Base-by-base conservation (phyloP, 2,797 vertebrate species). In the Ctenosaura bakeri region DNA sequence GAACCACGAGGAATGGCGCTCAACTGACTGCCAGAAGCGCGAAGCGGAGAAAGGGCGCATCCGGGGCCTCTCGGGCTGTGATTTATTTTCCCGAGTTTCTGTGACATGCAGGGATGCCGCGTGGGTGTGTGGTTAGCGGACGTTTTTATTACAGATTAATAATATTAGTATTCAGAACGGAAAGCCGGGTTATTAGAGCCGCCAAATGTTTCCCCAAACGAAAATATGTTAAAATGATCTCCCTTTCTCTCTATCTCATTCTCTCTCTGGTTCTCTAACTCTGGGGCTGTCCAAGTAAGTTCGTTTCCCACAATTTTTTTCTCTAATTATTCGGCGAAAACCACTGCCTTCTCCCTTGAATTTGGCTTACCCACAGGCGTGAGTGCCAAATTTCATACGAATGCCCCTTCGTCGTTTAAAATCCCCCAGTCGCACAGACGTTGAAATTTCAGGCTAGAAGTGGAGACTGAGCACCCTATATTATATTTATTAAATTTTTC, bases 81-180 rank as follows among this genome's bases (percentile, higher is more conserved):
- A 87, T 90, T 90, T 87, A 90, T 83, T 59, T 54, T 54, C 79
- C 29, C 32, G 54, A 64, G 78, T n/a, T 82, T 66, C 46, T 50
- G 85, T 66, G 85, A 83, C 71, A n/a, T 10, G 59, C 54, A 74
- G 52, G 42, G 85, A 76, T 82, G n/a, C 69, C 89, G 96, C 96
- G 95, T 93, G 95, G 96, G 96, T 97, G 85, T 88, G 91, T 93
- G 97, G 98, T 98, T 98, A 95, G 92, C 95, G 94, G 96, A 96
- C 97, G 94, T 97, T 98, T 98, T 98, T 97, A 98, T 98, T 98
- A 94, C 95, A 95, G 95, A 97, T 98, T 97, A 97, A 97, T 96
- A 98, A 96, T 96, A 97, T 92, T 94, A 94, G 92, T 92, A 94
- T 93, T 92, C 90, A 91, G 89, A 95, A 93, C 93, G 92, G 94